phyloP scores from a whole-genome alignment of 2,797 vertebrate species.

The Melanotaenia boesemani region DNA sequence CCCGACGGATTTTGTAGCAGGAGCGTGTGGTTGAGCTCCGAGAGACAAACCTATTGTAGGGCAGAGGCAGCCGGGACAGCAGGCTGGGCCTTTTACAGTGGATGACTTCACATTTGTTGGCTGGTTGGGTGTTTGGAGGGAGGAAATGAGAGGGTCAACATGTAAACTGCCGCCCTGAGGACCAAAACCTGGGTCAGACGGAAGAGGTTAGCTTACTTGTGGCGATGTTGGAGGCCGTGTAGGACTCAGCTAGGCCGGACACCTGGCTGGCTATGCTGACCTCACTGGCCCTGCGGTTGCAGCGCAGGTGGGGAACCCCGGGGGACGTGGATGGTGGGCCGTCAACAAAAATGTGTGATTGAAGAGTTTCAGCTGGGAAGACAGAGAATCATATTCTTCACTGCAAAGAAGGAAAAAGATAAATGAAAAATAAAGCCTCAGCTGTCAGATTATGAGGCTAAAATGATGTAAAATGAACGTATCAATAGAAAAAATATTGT shows the following conservation, averaged over 20 bases:
- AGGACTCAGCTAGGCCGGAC: slow-evolving; percentile 94
- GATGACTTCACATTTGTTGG: slow-evolving; percentile 80
- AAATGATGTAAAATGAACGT: too few species aligned
- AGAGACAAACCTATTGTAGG: slow-evolving; percentile 78
- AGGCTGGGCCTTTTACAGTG: slow-evolving; percentile 86
- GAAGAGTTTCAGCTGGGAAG: slow-evolving; percentile 88
- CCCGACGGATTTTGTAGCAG: slow-evolving; percentile 57
- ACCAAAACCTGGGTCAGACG: neutral
- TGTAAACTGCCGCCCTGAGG: neutral
- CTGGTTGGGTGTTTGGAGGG: slow-evolving; percentile 82
- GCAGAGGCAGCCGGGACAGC: slow-evolving; percentile 89
- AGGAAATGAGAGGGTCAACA: slow-evolving; percentile 60
- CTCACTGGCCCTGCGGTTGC: slow-evolving; percentile 92
- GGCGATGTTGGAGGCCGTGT: slow-evolving; percentile 93
- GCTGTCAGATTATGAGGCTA: too few species aligned
- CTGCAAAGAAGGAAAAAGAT: too few species aligned
- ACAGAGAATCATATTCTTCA: neutral
- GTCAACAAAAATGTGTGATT: slow-evolving; percentile 89
- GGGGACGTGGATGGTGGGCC: slow-evolving; percentile 85
- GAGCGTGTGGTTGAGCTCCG: slow-evolving; percentile 70
- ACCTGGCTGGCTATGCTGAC: slow-evolving; percentile 97
- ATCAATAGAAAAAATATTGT: too few species aligned
- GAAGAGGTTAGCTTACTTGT: slow-evolving; percentile 87
- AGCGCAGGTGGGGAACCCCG: slow-evolving; percentile 84
- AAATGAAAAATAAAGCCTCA: too few species aligned